Evolutionary conservation across 2,797 vertebrate species (phyloP).

Genomic region (Trachops cirrhosus): DNA sequence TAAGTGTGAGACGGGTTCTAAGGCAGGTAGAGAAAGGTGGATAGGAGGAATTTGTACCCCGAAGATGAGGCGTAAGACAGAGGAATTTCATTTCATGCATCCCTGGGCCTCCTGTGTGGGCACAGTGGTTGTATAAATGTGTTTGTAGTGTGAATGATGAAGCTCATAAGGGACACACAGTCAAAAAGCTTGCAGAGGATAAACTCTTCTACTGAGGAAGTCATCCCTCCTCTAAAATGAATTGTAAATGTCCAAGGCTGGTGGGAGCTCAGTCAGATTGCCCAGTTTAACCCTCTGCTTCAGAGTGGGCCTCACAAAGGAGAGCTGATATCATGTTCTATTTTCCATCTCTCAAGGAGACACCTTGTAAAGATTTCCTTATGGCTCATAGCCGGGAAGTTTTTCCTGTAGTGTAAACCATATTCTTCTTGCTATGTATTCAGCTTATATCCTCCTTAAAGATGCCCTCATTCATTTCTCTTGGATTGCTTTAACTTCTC

Average conservation of each 20-base stretch:
- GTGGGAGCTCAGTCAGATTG: neutral
- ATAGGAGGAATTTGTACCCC: neutral
- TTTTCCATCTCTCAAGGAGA: neutral
- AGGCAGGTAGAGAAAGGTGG: neutral
- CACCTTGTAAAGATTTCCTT: neutral
- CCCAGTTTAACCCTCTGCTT: neutral
- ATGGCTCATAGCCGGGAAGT: neutral
- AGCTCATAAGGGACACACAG: neutral
- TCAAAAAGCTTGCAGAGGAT: neutral
- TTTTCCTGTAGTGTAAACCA: neutral
- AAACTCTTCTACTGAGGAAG: neutral
- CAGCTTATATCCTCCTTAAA: neutral
- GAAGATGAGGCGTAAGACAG: neutral
- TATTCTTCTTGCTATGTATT: neutral
- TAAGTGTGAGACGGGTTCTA: neutral
- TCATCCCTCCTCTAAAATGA: neutral
- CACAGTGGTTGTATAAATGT: neutral
- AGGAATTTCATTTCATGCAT: neutral
- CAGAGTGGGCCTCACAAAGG: neutral
- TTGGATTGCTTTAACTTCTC: conserved; percentile 5
- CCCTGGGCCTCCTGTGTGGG: neutral
- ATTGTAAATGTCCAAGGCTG: neutral
- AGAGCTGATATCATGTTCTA: neutral
- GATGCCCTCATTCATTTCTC: conserved; percentile 13
- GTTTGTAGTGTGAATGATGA: neutral